Percentiles rank a stretch among this genome's conserved stretches.
phyloP scores from a whole-genome alignment of 2,888 invertebrate species.

The Hirtodrosophila alboralis region DNA sequence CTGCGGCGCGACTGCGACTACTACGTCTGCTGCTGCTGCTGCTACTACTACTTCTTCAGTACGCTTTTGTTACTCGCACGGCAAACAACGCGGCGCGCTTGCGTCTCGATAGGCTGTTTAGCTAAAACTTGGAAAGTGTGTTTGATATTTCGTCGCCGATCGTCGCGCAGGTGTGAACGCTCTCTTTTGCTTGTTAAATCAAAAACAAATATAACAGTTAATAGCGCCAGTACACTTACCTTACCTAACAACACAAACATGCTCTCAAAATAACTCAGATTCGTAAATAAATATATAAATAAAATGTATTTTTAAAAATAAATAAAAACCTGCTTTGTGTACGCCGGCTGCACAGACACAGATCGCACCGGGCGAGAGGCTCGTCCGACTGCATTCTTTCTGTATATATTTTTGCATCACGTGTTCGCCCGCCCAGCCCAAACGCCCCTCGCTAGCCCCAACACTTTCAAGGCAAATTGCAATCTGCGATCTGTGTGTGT shows the following conservation, averaged over 20 bases:
- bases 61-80: constrained; percentile 65
- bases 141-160: constrained; percentile 36
- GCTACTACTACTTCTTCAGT: constrained; percentile 56
- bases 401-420: constrained; percentile 46
- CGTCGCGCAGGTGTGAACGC: constrained; percentile 52
- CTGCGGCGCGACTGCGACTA: constrained; percentile 25
- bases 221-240: background rate
- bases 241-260: background rate
- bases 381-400: constrained; percentile 73
- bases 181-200: constrained; percentile 18
- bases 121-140: constrained; percentile 41
- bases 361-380: constrained; percentile 52
- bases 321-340: constrained; percentile 55
- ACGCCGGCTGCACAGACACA: constrained; percentile 34
- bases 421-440: constrained; percentile 32
- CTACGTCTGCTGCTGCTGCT: constrained; percentile 27
- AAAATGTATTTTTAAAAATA: no score
- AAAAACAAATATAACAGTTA: constrained; percentile 12
- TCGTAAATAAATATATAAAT: constrained; percentile 15
- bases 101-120: constrained; percentile 32
- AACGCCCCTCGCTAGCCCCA: background rate
- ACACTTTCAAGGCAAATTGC: constrained; percentile 47
- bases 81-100: constrained; percentile 65
- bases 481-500: constrained; percentile 37
- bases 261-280: background rate